phyloP scores from a whole-genome alignment of 2,113 vertebrate genomes.

The Triplophysa rosa region DNA sequence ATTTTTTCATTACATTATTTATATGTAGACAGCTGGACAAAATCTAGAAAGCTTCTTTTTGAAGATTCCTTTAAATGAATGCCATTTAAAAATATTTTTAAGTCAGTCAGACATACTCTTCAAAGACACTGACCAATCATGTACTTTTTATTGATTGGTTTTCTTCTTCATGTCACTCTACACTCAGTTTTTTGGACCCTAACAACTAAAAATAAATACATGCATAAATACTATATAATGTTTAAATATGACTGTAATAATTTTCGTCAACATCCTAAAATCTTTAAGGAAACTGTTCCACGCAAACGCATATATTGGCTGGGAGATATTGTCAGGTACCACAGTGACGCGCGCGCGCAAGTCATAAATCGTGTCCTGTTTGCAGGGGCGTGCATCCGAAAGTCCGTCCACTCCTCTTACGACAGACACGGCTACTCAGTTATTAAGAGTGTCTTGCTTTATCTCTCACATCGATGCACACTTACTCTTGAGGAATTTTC shows the following conservation, averaged over 20 bases:
- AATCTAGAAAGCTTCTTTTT: neutral
- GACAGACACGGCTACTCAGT: neutral
- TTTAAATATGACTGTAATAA: neutral
- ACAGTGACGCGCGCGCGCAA: neutral
- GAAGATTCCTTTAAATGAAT: neutral
- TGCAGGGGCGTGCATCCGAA: neutral
- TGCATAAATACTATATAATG: neutral
- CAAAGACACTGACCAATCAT: neutral
- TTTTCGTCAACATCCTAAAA: neutral
- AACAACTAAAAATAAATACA: neutral
- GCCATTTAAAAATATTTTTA: neutral
- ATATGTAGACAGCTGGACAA: neutral
- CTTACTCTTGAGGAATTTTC: neutral
- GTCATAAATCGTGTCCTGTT: constrained; percentile 3
- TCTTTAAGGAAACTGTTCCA: neutral
- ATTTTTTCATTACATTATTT: constrained; percentile 1
- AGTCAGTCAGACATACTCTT: neutral
- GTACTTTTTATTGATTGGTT: neutral
- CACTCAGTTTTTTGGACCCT: neutral
- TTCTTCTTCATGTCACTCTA: neutral
- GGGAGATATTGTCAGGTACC: neutral
- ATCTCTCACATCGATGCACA: neutral
- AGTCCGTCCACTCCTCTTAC: neutral
- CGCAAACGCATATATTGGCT: neutral
- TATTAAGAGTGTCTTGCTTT: neutral